phyloP scores from a whole-genome alignment of 1,140 invertebrate species.

The Achatina immaculata region DNA sequence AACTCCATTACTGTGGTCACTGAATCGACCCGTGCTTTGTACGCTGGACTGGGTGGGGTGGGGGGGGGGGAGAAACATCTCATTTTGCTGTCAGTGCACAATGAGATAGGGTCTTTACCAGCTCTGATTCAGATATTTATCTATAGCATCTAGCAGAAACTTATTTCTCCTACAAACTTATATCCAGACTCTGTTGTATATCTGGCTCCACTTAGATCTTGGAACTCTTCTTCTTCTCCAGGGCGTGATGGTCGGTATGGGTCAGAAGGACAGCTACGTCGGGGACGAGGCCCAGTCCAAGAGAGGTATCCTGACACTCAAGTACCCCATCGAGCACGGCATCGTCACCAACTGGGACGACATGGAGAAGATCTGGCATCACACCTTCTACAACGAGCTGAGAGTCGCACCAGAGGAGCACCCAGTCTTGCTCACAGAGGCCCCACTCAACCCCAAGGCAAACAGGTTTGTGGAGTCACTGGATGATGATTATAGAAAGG shows the following conservation, averaged over 20 bases:
- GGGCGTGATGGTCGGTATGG: slow-evolving; percentile 98
- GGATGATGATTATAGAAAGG: no score
- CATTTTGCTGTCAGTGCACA: no score
- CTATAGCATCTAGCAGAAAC: no score
- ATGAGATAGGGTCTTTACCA: no score
- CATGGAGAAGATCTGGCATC: slow-evolving; percentile 96
- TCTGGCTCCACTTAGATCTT: no score
- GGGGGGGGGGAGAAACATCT: no score
- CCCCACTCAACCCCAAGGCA: slow-evolving; percentile 76
- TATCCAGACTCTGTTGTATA: no score
- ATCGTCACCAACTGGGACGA: slow-evolving; percentile 77
- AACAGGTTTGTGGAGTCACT: slow-evolving; percentile 68
- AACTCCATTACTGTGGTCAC: no score
- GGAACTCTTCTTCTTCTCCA: slow-evolving; percentile 45
- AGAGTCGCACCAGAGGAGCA: slow-evolving; percentile 84
- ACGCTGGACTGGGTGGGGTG: no score
- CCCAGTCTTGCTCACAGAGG: slow-evolving; percentile 68
- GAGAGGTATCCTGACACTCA: slow-evolving; percentile 82
- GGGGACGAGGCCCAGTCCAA: slow-evolving; percentile 97
- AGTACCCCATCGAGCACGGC: slow-evolving; percentile 88
- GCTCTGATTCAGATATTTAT: no score
- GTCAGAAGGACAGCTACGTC: slow-evolving; percentile 97
- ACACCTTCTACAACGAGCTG: slow-evolving; percentile 84
- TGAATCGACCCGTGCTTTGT: no score
- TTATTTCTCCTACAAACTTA: no score